Conservation (phyloP, 2,888 invertebrate species). For the Amblyteles armatorius region DNA sequence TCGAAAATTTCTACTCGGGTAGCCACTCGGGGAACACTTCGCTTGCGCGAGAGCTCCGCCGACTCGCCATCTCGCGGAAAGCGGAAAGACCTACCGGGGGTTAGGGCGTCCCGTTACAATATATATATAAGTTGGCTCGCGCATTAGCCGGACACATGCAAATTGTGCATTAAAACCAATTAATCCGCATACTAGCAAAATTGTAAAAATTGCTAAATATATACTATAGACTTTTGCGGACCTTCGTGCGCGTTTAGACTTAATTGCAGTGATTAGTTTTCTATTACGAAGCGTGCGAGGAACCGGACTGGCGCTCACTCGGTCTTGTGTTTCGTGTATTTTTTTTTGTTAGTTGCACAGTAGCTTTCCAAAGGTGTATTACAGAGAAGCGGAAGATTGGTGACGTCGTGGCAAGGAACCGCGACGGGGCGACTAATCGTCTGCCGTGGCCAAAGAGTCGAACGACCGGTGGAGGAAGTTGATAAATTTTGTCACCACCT, state of each 20-base stretch:
- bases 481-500: slow-evolving; percentile 56
- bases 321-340: slow-evolving; percentile 38
- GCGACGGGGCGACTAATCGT: no score
- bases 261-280: slow-evolving; percentile 66
- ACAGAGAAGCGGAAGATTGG: slow-evolving; percentile 62
- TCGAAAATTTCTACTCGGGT: no score
- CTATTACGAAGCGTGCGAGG: slow-evolving; percentile 59
- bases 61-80: no score
- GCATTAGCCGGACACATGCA: background rate
- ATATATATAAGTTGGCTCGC: slow-evolving; percentile 13
- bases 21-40: no score
- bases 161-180: slow-evolving; percentile 38
- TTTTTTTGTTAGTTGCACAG: background rate
- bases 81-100: no score
- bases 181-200: slow-evolving; percentile 53
- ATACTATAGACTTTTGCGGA: background rate
- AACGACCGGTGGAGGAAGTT: slow-evolving; percentile 22
- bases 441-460: background rate
- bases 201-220: slow-evolving; percentile 1
- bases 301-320: slow-evolving; percentile 38
- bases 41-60: no score
- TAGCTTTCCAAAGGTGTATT: background rate
- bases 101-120: no score
- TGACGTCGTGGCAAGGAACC: slow-evolving; percentile 56
- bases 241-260: slow-evolving; percentile 51